These are phyloP conservation scores for Cotesia congregata DNA, from an alignment of 2,888 invertebrate species.

Conservation along the genomic window DNA sequence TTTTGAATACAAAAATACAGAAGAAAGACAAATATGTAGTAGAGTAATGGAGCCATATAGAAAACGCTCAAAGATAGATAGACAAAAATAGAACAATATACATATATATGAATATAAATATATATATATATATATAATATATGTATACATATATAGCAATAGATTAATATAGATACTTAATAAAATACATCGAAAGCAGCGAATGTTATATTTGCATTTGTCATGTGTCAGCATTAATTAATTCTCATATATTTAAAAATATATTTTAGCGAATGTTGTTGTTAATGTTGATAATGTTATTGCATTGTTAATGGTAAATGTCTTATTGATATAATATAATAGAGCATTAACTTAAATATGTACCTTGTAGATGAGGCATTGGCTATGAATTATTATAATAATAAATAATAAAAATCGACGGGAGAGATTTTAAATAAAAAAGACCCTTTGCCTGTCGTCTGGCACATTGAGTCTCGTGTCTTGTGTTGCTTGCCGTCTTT, in stretches of 20 bases:
- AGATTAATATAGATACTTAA: conserved; percentile 57
- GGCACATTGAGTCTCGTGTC: conserved; percentile 68
- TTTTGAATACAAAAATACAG: conserved; percentile 38
- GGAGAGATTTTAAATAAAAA: not conserved
- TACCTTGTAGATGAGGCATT: not conserved
- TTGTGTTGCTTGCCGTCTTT: conserved; percentile 63
- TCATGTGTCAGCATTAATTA: conserved; percentile 54
- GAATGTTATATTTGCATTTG: conserved; percentile 66
- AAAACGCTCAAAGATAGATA: conserved; percentile 53
- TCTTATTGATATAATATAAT: not conserved
- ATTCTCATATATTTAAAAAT: conserved; percentile 12
- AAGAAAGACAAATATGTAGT: conserved; percentile 42
- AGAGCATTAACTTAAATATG: not conserved
- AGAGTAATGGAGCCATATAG: conserved; percentile 41
- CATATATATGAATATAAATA: conserved; percentile 47
- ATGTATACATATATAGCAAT: conserved; percentile 42
- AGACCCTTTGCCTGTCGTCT: conserved; percentile 60
- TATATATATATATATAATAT: conserved; percentile 44
- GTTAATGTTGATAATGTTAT: conserved; percentile 1
- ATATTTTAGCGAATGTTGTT: conserved; percentile 8
- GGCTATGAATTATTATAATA: not conserved
- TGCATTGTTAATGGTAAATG: conserved; percentile 11
- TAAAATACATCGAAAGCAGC: conserved; percentile 69
- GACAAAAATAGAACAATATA: conserved; percentile 47
- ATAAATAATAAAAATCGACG: not conserved